Percentiles rank a stretch among this genome's conserved stretches.
phyloP scores from a whole-genome alignment of 2,888 invertebrate genomes.

The Eledone cirrhosa region DNA sequence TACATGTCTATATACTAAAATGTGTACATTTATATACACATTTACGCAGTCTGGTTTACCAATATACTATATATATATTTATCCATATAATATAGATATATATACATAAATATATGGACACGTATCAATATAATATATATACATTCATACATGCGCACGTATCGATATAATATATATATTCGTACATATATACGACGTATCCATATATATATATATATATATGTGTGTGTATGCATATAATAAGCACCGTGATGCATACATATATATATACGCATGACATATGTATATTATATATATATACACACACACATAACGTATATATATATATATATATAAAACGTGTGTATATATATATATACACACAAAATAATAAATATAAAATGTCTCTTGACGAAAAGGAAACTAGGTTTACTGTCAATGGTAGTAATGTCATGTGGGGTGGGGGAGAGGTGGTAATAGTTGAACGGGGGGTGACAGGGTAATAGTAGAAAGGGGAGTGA shows the following conservation, averaged over 20 bases:
- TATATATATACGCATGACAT: no score
- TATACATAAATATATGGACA: background rate
- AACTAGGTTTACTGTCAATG: no score
- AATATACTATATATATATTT: background rate
- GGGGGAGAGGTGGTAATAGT: no score
- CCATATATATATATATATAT: background rate
- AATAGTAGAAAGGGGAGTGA: no score
- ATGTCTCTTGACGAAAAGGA: no score
- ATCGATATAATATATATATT: background rate
- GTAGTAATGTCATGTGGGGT: no score
- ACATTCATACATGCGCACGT: background rate
- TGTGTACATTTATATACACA: background rate
- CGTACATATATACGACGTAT: background rate
- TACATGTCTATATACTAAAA: background rate
- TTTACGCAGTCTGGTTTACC: background rate
- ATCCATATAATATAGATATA: background rate
- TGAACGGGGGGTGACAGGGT: no score
- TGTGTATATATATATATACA: background rate
- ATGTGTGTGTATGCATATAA: background rate
- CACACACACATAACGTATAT: no score
- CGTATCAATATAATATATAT: background rate
- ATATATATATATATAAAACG: no score
- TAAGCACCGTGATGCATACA: background rate
- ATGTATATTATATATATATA: no score
- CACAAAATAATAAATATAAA: background rate